A percentile compares a stretch with the other conserved stretches of the same genome.
phyloP scores from a whole-genome alignment of 2,113 vertebrate species.

The Prionailurus viverrinus region DNA sequence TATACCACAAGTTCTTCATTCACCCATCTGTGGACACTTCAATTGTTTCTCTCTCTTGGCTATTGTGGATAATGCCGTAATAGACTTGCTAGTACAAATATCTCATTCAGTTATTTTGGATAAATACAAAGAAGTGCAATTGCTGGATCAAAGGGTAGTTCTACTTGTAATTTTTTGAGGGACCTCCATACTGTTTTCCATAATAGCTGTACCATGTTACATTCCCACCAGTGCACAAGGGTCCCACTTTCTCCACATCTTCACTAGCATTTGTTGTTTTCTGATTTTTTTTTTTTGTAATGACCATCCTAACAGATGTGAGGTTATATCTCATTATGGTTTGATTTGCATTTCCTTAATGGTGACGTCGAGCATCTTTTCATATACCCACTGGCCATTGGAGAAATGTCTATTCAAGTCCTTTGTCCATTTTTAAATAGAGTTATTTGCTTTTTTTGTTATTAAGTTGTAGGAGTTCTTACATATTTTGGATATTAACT shows the following conservation, averaged over 20 bases:
- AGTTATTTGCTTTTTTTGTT: background rate
- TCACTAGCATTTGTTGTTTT: background rate
- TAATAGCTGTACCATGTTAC: background rate
- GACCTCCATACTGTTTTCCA: background rate
- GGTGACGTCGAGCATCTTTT: background rate
- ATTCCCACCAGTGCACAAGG: background rate
- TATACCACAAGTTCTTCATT: background rate
- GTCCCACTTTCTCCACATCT: background rate
- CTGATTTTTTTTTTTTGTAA: background rate
- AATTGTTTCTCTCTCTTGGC: background rate
- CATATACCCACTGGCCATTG: background rate
- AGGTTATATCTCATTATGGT: background rate
- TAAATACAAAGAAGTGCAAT: background rate
- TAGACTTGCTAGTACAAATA: background rate
- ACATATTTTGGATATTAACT: background rate
- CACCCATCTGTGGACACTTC: background rate
- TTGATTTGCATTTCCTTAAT: background rate
- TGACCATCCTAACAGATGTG: background rate
- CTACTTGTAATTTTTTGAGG: background rate
- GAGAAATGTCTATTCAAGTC: background rate
- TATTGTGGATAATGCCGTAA: background rate
- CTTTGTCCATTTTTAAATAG: constrained; percentile 35
- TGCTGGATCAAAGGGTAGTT: background rate
- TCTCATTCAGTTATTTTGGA: background rate
- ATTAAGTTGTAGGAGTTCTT: constrained; percentile 5